Percentiles rank a stretch among this genome's conserved stretches.
Evolutionary conservation across 2,113 vertebrate genomes (phyloP).

Genomic region (Triplophysa tibetana): DNA sequence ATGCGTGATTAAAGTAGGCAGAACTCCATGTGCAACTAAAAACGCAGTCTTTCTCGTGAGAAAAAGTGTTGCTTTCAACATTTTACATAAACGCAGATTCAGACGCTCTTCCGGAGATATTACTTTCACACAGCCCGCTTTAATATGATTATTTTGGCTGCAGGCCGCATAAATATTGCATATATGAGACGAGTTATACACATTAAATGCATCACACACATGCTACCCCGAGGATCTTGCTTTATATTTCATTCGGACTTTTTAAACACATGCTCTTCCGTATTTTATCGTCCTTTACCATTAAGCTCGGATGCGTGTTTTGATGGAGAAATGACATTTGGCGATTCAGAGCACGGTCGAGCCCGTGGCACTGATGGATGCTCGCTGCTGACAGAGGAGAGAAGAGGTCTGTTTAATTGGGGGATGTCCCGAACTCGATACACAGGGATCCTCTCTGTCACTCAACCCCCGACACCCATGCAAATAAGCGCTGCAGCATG

Average conservation of each 20-base stretch:
- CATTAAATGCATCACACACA: not conserved
- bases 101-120: not conserved
- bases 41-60: not conserved
- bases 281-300: not conserved
- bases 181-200: not conserved
- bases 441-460: slow-evolving; percentile 73
- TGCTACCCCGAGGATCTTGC: not conserved
- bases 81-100: not conserved
- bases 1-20: not conserved
- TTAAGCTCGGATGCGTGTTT: not conserved
- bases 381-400: slow-evolving; percentile 69
- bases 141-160: not conserved
- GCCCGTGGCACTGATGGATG: slow-evolving; percentile 55
- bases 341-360: slow-evolving; percentile 33
- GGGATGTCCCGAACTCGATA: slow-evolving; percentile 76
- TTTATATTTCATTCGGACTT: not conserved
- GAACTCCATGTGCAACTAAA: not conserved
- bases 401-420: slow-evolving; percentile 72
- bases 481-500: slow-evolving; percentile 71
- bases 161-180: not conserved
- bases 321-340: slow-evolving; percentile 4
- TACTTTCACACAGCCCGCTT: not conserved
- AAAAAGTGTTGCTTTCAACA: not conserved
- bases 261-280: not conserved
- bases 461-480: slow-evolving; percentile 60